Evolutionary conservation across 1,140 invertebrate genomes (phyloP), one percentile per base, ranked within the genome.

Genomic region (Neodiprion lecontei): DNA sequence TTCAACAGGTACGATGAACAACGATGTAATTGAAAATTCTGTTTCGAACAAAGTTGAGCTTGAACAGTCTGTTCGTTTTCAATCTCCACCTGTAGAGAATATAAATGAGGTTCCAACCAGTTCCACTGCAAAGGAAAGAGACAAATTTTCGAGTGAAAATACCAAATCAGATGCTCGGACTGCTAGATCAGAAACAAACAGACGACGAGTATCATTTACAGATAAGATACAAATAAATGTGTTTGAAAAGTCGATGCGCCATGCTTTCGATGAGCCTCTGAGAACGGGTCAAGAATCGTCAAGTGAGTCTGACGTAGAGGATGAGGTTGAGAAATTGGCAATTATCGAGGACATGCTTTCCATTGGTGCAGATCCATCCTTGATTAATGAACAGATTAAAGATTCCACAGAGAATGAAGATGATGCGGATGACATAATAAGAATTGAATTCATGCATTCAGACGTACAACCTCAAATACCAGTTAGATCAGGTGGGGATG

Each of bases 361-460:
- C 53, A 9, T 17, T 9, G 53, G 53, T 61, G 53, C n/a, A 61
- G 53, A 61, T 61, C 48, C 65, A 40, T 9, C 21, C 28, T 72
- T 50, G 48, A 72, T 67, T 9, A 70, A 70, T 28, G 65, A 69
- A 67, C 28, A n/a, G 61, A 71, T 48, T 61, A 65, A 75, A 65
- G 48, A 75, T 21, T 81, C 74, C 23, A 72, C 72, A 50, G 68
- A 28, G 21, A 72, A 73, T 67, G 72, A 72, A 47, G 73, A 69
- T 66, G 75, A 78, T 17, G 70, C 78, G 21, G 76, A 81, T 72
- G 76, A 80, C 47, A 74, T 72, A 8, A 70, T 83, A 72, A 76
- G 73, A 69, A 87, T 87, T 61, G 67, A 84, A 68, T 85, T 87
- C 74, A 79, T 73, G 69, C 83, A 86, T 77, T 83, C 83, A 14